Percentiles rank a stretch among this genome's conserved stretches.
These are phyloP conservation scores for Tapera naevia DNA, from an alignment of 2,797 vertebrate species.

Conservation along the genomic window DNA sequence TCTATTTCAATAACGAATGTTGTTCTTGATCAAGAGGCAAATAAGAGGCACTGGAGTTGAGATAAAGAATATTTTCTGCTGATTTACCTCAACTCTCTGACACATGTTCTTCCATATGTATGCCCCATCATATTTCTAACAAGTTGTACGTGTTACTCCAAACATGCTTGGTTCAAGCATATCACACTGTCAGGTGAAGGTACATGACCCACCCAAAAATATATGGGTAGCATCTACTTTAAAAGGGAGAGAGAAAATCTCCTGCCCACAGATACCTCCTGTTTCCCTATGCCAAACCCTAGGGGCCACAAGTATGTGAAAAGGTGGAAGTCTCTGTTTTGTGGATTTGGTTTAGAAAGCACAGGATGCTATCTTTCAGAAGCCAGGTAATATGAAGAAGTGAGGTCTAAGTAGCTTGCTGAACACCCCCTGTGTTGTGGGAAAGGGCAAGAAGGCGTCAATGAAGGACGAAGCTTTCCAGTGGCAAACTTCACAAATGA, in stretches of 20 bases:
- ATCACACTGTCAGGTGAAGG: neutral
- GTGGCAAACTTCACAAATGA: neutral
- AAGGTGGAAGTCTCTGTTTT: neutral
- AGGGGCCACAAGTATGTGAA: neutral
- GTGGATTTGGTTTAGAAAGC: neutral
- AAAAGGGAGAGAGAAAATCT: neutral
- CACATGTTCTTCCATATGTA: neutral
- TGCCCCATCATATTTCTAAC: neutral
- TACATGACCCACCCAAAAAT: neutral
- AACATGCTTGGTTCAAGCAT: neutral
- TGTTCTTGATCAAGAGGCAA: neutral
- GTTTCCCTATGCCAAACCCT: neutral
- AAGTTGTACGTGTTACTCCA: neutral
- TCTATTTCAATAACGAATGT: neutral
- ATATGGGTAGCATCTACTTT: neutral
- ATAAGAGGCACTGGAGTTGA: neutral
- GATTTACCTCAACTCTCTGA: neutral
- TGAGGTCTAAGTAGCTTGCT: neutral
- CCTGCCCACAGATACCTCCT: neutral
- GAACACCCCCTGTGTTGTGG: neutral
- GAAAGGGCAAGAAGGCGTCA: neutral
- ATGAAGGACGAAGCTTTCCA: accelerated
- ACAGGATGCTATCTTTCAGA: neutral
- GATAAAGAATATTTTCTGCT: neutral
- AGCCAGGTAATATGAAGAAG: neutral